phyloP scores from a whole-genome alignment of 53 echinoderm and acorn worm species.

The Zoroaster sp. region DNA sequence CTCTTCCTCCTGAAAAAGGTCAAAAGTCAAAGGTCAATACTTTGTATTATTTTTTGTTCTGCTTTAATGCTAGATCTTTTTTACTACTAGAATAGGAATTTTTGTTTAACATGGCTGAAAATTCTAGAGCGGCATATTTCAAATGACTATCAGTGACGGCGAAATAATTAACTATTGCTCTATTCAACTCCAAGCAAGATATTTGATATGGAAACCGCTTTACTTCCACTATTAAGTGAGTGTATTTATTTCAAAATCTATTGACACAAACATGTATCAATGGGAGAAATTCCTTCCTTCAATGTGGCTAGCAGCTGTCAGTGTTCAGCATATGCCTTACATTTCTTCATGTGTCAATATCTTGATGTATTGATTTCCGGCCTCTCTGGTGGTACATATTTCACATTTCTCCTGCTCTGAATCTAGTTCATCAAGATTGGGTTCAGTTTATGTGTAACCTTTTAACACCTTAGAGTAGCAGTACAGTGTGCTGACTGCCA shows the following conservation, averaged over 20 bases:
- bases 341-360: neutral
- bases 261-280: neutral
- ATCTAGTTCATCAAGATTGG: slow-evolving; percentile 36
- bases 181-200: too few species aligned
- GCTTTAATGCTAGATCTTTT: too few species aligned
- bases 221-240: neutral
- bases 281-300: neutral
- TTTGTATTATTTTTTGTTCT: too few species aligned
- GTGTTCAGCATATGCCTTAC: neutral
- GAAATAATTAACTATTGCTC: too few species aligned
- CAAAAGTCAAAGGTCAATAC: slow-evolving; percentile 11
- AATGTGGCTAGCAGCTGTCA: neutral
- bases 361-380: slow-evolving; percentile 11
- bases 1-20: slow-evolving; percentile 72
- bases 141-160: neutral
- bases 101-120: too few species aligned
- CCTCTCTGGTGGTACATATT: neutral
- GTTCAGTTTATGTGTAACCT: neutral
- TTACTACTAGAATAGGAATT: too few species aligned
- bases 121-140: neutral
- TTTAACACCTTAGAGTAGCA: neutral
- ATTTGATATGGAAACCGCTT: neutral
- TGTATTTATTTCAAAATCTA: neutral
- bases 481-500: neutral
- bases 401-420: neutral